phyloP scores from a whole-genome alignment of 1,140 invertebrate species.

The Euwallacea fornicatus region DNA sequence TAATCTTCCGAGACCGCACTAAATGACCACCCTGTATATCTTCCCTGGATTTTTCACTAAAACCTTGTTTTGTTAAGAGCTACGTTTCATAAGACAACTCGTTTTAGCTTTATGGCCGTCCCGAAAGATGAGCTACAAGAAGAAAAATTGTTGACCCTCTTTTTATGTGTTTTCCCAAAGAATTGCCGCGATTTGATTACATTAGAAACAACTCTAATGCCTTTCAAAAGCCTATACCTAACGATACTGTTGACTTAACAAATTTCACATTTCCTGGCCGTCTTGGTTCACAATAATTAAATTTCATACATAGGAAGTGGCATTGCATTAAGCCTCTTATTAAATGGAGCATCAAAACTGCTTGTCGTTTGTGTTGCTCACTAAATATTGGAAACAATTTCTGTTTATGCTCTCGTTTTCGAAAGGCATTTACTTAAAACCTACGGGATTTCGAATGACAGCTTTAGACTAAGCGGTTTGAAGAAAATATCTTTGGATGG shows the following conservation, averaged over 20 bases:
- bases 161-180: not conserved
- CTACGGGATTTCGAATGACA: not conserved
- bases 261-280: not conserved
- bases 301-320: not conserved
- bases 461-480: not conserved
- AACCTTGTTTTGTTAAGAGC: conserved; percentile 9
- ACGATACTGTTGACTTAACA: conserved; percentile 1
- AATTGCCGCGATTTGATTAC: not conserved
- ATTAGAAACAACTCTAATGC: not conserved
- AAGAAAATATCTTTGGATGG: not conserved
- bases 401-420: not conserved
- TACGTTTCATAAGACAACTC: conserved; percentile 4
- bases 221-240: not conserved
- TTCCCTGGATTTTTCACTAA: not conserved
- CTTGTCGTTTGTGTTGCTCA: not conserved
- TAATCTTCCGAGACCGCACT: no score
- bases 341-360: not conserved
- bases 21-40: no score
- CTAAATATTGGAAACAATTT: conserved; percentile 3
- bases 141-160: not conserved
- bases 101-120: conserved; percentile 11
- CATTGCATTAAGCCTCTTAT: not conserved
- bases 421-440: not conserved
- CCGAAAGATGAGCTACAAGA: conserved; percentile 5
- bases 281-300: not conserved